Evolutionary conservation across 2,888 invertebrate genomes (phyloP).

Genomic region (Chrysodeixis includens): DNA sequence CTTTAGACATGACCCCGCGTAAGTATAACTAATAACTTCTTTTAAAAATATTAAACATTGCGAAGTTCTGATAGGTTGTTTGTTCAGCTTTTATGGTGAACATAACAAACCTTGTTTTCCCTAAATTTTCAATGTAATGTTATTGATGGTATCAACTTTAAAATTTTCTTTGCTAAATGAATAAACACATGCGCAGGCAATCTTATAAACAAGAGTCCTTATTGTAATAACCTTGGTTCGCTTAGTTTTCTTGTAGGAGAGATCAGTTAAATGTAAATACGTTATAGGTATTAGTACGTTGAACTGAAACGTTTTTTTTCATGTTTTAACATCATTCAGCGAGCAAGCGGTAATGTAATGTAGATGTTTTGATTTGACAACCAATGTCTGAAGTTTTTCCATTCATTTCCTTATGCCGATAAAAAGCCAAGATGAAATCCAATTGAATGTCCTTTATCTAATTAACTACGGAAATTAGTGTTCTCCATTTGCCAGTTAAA

Average conservation of each 20-base stretch:
- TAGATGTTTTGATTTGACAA: background rate
- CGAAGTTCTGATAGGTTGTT: no score
- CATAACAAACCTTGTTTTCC: background rate
- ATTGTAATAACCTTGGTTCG: no score
- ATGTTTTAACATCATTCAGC: background rate
- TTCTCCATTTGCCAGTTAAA: no score
- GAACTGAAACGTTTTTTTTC: background rate
- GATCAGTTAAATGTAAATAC: background rate
- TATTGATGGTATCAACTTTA: no score
- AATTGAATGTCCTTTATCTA: background rate
- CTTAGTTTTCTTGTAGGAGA: background rate
- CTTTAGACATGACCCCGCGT: conserved; percentile 75
- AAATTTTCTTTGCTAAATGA: no score
- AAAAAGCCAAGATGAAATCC: no score
- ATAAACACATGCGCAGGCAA: no score
- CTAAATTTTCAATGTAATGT: background rate
- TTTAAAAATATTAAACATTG: no score
- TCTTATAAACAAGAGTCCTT: no score
- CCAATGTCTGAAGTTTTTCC: background rate
- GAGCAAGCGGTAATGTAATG: background rate
- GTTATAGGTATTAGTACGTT: background rate
- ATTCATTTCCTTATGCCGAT: background rate
- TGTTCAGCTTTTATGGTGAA: background rate
- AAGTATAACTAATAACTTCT: conserved; percentile 48
- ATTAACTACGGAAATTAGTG: no score